phyloP scores from a whole-genome alignment of 2,113 vertebrate species.

The Hystrix brachyura region DNA sequence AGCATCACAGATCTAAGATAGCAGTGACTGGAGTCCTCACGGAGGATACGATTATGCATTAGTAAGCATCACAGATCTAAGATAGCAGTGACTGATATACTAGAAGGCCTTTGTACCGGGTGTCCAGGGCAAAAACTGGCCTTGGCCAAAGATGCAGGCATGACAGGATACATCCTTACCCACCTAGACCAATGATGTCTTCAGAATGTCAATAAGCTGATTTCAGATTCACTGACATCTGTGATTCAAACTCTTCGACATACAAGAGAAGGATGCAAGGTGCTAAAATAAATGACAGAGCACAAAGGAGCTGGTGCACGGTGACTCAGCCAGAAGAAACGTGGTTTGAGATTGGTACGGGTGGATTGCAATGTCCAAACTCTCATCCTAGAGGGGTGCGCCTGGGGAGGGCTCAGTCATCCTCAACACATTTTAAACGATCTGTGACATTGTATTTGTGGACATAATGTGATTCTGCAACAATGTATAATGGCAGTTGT shows the following conservation, averaged over 20 bases:
- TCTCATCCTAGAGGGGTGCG: not conserved
- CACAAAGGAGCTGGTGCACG: accelerated
- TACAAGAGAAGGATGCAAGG: not conserved
- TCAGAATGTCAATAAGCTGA: not conserved
- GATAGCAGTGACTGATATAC: not conserved
- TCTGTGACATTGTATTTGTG: not conserved
- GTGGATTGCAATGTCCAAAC: conserved; percentile 4
- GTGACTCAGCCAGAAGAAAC: conserved; percentile 52
- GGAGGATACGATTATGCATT: not conserved
- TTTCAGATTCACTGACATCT: not conserved
- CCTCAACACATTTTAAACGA: not conserved
- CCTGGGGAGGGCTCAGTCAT: not conserved
- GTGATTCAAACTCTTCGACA: not conserved
- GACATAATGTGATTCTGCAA: not conserved
- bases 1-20: not conserved
- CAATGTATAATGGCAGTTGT: not conserved
- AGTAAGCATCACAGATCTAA: not conserved
- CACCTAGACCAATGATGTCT: not conserved
- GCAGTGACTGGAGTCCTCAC: not conserved
- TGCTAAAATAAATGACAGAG: not conserved
- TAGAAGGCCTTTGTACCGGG: accelerated
- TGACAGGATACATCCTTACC: accelerated
- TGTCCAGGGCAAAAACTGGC: not conserved
- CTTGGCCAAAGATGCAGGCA: not conserved
- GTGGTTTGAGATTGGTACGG: not conserved